Evolutionary conservation across 2,113 vertebrate genomes (phyloP).

Genomic region (Neoarius graeffei): DNA sequence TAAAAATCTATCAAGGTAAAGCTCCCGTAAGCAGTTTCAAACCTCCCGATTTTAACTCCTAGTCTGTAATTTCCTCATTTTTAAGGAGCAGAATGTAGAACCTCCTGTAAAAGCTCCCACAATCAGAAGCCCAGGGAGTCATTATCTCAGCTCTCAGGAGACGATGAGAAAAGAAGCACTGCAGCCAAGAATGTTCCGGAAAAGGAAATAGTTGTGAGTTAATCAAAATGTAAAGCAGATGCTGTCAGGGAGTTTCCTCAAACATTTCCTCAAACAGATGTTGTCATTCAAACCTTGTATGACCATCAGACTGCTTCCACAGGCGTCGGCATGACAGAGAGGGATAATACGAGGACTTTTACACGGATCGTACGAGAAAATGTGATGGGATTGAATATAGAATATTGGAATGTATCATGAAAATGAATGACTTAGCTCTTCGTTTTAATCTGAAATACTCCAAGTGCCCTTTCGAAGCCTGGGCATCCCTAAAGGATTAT

Average conservation of each 20-base stretch:
- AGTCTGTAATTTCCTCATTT: neutral
- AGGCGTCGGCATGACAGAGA: neutral
- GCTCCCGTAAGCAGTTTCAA: neutral
- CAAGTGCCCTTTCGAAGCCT: neutral
- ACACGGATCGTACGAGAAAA: neutral
- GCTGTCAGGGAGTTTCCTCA: slow-evolving; percentile 31
- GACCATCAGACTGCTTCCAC: neutral
- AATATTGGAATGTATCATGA: neutral
- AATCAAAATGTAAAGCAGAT: slow-evolving; percentile 68
- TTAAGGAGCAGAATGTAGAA: neutral
- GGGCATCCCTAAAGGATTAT: neutral
- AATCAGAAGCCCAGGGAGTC: slow-evolving; percentile 16
- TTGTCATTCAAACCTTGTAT: neutral
- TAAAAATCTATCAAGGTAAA: neutral
- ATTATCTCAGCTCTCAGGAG: slow-evolving; percentile 54
- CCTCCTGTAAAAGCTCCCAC: neutral
- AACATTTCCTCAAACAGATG: slow-evolving; percentile 21
- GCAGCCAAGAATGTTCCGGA: slow-evolving; percentile 49
- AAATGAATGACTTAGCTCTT: neutral
- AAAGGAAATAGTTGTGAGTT: slow-evolving; percentile 54
- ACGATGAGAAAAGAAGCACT: slow-evolving; percentile 47
- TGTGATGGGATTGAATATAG: neutral
- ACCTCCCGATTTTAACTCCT: neutral
- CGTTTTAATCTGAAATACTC: neutral
- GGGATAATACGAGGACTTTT: neutral